These are phyloP conservation scores for Phlogophora meticulosa DNA, from an alignment of 2,888 invertebrate genomes.

Conservation along the genomic window DNA sequence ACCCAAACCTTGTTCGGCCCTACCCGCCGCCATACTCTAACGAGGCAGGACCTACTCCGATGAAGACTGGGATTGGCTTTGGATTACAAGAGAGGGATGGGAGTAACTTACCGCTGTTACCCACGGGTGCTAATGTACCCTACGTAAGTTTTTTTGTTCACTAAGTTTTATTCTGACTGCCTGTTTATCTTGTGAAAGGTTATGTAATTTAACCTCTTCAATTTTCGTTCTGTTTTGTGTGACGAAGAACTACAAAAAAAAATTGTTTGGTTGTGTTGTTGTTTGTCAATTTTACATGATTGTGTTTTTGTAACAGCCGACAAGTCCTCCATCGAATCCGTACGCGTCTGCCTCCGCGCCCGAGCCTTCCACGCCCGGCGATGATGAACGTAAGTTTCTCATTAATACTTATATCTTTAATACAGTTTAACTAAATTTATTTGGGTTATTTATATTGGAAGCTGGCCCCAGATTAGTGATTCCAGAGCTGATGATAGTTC, in stretches of 20 bases:
- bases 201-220: not conserved
- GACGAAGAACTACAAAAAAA: not conserved
- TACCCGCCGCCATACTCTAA: constrained; percentile 39
- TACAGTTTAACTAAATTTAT: too few species aligned
- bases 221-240: too few species aligned
- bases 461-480: too few species aligned
- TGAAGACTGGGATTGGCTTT: constrained; percentile 76
- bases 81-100: constrained; percentile 21
- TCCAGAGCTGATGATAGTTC: too few species aligned
- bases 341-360: constrained; percentile 79
- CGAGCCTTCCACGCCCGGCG: constrained; percentile 71
- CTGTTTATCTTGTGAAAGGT: not conserved
- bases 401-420: too few species aligned
- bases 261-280: too few species aligned
- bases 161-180: not conserved
- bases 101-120: constrained; percentile 69
- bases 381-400: constrained; percentile 63
- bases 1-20: constrained; percentile 23
- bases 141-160: constrained; percentile 65
- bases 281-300: too few species aligned
- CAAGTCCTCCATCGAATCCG: constrained; percentile 66
- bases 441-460: too few species aligned
- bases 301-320: too few species aligned
- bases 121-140: constrained; percentile 70
- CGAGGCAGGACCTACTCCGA: not conserved